Conservation (phyloP, 2,888 invertebrate genomes). For the Philonicus albiceps region DNA sequence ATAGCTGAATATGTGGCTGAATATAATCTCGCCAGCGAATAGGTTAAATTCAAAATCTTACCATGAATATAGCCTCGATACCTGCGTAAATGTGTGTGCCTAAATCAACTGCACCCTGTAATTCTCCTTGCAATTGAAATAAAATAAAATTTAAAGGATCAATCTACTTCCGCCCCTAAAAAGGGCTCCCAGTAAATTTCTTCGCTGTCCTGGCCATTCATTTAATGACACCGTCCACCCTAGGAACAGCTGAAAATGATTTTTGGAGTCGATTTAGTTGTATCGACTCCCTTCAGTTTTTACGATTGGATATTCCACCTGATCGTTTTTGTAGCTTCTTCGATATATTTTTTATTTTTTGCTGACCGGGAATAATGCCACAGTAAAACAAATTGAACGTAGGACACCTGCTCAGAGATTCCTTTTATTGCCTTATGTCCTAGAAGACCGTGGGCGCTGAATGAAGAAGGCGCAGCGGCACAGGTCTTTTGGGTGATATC, state of each 20-base stretch:
- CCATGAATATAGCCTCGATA: neutral
- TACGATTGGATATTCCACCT: constrained; percentile 22
- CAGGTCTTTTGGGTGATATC: neutral
- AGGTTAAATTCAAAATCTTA: neutral
- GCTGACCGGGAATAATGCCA: neutral
- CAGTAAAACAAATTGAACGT: constrained; percentile 22
- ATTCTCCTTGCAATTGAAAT: neutral
- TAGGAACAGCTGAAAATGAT: constrained; percentile 11
- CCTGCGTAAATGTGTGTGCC: neutral
- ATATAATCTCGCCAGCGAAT: too few relatives aligned
- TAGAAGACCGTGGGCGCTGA: constrained; percentile 26
- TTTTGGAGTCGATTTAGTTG: constrained; percentile 4
- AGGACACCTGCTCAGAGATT: constrained; percentile 13
- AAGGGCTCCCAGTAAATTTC: neutral
- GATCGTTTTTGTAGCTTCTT: constrained; percentile 14
- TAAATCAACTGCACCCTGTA: neutral
- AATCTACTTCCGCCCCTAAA: neutral
- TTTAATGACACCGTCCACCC: neutral
- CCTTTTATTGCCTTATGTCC: constrained; percentile 21
- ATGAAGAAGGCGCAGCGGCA: neutral
- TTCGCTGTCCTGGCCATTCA: neutral
- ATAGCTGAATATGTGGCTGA: too few relatives aligned
- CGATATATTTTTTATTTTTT: neutral
- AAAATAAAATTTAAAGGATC: neutral
- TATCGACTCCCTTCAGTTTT: constrained; percentile 22